Evolutionary conservation across 1,140 invertebrate genomes (phyloP), one percentile per base, ranked within the genome.

Genomic region (Medauroidea extradentata): DNA sequence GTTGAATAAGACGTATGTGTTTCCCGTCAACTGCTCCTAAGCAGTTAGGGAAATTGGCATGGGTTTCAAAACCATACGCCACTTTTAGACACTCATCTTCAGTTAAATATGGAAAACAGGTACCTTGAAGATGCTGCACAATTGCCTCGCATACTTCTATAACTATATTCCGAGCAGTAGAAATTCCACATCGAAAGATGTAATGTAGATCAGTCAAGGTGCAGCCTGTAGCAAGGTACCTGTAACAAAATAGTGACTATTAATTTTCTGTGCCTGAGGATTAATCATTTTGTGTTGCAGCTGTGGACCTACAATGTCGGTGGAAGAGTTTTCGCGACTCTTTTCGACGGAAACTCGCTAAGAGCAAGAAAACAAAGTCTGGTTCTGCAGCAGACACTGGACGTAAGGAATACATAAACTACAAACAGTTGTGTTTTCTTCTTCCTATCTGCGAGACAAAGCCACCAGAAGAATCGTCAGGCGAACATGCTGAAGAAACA

Each of bases 21-120:
- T 73, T 75, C 3, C 19, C 11, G 46, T 49, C 11, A 14, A 49
- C 18, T 11, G 46, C 11, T 13, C 46, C 46, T 11, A 5, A 68
- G 65, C 55, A 72, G 50, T 67, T 56, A 2, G 66, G 72, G 53
- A 73, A 73, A 57, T 68, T 60, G 58, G 59, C 62, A 27, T 38
- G 43, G 7, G 18, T 19, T 8, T 29, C 51, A 53, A 53, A 53
- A 13, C 38, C 19, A 21, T 34, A 3, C 16, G 21, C 19, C 3
- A 21, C 18, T 5, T 21, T 16, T 19, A 18, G 13, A 8, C 46
- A 49, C 3, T 49, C 13, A 14, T 49, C 46, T 21, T 21, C 14
- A 14, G 46, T 25, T 13, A 11, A 11, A 2, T 14, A 3, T 3
- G 11, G 11, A 14, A 49, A 24, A 49, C 3, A 49, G 3, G 11